A percentile compares a stretch with the other conserved stretches of the same genome.
These are phyloP conservation scores for Epizoanthus rinbou DNA, from an alignment of 92 coral and sea anemone genomes.

Conservation along the genomic window DNA sequence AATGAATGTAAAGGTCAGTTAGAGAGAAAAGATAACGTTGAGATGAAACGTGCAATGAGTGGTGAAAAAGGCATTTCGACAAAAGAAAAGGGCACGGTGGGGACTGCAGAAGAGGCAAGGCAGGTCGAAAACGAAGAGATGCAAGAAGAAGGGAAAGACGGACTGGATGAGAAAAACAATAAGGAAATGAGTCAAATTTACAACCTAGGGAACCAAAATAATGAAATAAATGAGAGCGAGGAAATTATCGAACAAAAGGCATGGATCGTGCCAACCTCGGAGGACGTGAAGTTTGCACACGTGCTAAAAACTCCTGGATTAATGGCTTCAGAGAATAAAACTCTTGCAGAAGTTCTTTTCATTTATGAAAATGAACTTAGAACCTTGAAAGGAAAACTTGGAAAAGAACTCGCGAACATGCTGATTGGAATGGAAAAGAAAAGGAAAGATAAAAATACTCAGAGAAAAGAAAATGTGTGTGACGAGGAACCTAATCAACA, in stretches of 20 bases:
- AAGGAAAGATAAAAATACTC: not conserved
- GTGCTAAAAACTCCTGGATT: constrained; percentile 57
- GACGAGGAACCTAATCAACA: too few relatives aligned
- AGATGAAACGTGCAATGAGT: too few relatives aligned
- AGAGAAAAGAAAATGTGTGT: not conserved
- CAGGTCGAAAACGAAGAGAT: too few relatives aligned
- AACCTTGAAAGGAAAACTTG: constrained; percentile 54
- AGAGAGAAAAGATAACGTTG: too few relatives aligned
- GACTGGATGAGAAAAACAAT: not conserved
- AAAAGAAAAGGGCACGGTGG: too few relatives aligned
- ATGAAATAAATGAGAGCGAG: not conserved
- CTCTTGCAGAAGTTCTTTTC: constrained; percentile 63
- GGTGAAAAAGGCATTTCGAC: too few relatives aligned
- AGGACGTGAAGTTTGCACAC: not conserved
- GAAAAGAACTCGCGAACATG: constrained; percentile 43
- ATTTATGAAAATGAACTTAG: constrained; percentile 62
- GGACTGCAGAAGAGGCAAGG: too few relatives aligned
- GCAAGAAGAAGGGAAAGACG: not conserved
- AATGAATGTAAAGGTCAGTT: not conserved
- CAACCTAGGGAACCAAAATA: not conserved
- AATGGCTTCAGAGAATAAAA: constrained; percentile 43
- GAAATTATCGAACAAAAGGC: not conserved
- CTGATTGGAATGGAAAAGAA: constrained; percentile 28
- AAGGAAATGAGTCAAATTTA: not conserved
- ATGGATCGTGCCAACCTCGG: not conserved